phyloP scores from a whole-genome alignment of 2,888 invertebrate species.

The Dasypolia templi region DNA sequence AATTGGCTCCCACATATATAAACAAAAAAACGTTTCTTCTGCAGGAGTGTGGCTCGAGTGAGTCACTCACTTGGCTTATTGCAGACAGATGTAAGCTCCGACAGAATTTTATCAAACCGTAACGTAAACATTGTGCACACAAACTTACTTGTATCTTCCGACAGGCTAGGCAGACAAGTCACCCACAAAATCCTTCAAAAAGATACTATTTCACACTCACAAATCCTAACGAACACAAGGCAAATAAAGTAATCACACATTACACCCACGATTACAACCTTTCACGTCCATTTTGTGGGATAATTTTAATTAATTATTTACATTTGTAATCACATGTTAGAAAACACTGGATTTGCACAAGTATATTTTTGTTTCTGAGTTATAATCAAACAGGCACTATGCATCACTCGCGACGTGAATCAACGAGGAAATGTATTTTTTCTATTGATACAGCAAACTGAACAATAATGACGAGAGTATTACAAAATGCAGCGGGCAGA shows the following conservation, averaged over 20 bases:
- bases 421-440: constrained; percentile 57
- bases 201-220: constrained; percentile 60
- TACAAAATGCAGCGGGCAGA: constrained; percentile 62
- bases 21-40: constrained; percentile 59
- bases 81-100: constrained; percentile 57
- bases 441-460: constrained; percentile 48
- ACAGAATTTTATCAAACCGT: constrained; percentile 29
- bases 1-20: constrained; percentile 61
- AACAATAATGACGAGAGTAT: constrained; percentile 49
- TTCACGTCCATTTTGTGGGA: constrained; percentile 85
- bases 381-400: constrained; percentile 67
- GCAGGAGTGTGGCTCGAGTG: constrained; percentile 39
- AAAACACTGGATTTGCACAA: constrained; percentile 61
- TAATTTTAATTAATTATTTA: constrained; percentile 83
- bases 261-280: constrained; percentile 81
- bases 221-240: constrained; percentile 64
- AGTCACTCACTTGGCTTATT: constrained; percentile 59
- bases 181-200: constrained; percentile 58
- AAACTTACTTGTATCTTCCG: constrained; percentile 63
- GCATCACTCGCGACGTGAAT: constrained; percentile 75
- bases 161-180: constrained; percentile 18
- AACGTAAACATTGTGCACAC: constrained; percentile 57
- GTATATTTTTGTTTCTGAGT: constrained; percentile 67
- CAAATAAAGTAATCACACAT: constrained; percentile 75
- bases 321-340: constrained; percentile 85